These are phyloP conservation scores for Morone saxatilis DNA, from an alignment of 2,113 vertebrate genomes.

Conservation along the genomic window DNA sequence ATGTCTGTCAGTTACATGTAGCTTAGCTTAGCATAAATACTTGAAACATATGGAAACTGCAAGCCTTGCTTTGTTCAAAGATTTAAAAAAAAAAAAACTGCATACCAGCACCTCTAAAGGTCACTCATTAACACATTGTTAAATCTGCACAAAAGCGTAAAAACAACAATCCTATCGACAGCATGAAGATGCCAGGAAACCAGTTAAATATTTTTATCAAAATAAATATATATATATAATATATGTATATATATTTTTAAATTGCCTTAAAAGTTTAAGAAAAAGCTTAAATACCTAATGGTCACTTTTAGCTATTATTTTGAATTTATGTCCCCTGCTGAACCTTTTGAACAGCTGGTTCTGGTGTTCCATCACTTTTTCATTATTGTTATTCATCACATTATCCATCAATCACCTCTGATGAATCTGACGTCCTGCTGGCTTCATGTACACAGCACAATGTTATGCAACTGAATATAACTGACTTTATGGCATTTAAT, in stretches of 20 bases:
- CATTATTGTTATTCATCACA: conserved; percentile 20
- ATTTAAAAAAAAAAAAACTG: not conserved
- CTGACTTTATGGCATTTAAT: conserved; percentile 35
- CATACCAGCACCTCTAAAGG: no score
- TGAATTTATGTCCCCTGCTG: not conserved
- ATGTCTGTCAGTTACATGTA: not conserved
- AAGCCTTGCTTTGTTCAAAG: no score
- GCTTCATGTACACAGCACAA: conserved; percentile 10
- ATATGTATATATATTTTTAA: not conserved
- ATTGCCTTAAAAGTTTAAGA: not conserved
- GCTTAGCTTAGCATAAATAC: not conserved
- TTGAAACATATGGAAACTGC: not conserved
- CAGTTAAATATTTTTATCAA: not conserved
- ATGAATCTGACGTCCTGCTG: conserved; percentile 23
- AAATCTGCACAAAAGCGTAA: no score
- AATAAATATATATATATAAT: not conserved
- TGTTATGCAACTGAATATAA: conserved; percentile 39
- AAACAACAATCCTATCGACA: no score
- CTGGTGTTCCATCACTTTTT: conserved; percentile 13
- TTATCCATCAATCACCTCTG: conserved; percentile 32
- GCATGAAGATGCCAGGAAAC: not conserved
- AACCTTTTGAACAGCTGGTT: not conserved
- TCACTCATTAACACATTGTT: not conserved
- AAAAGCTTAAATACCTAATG: not conserved
- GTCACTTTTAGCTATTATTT: not conserved